Conservation (phyloP, 2,888 invertebrate genomes). For the Schizotus pectinicornis region DNA sequence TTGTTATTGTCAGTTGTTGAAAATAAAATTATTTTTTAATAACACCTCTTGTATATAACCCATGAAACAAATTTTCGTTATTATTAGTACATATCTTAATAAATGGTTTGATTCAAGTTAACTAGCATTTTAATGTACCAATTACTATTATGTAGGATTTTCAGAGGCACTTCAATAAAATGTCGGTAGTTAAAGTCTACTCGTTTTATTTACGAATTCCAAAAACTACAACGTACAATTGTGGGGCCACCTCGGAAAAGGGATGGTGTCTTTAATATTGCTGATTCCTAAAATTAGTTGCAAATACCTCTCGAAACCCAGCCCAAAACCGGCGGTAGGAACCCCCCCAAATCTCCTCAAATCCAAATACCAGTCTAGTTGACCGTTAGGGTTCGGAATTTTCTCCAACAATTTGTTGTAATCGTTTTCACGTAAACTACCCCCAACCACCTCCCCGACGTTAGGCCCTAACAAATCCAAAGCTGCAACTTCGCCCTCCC, state of each 20-base stretch:
- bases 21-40: constrained; percentile 43
- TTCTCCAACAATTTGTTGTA: constrained; percentile 68
- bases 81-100: constrained; percentile 7
- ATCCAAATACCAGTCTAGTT: constrained; percentile 87
- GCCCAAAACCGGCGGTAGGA: constrained; percentile 93
- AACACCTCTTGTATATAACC: constrained; percentile 30
- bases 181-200: neutral
- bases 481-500: constrained; percentile 73
- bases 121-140: constrained; percentile 6
- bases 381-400: constrained; percentile 62
- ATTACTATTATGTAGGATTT: neutral
- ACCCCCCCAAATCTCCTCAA: constrained; percentile 87
- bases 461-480: constrained; percentile 87
- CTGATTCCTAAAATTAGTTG: constrained; percentile 80
- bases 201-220: constrained; percentile 18
- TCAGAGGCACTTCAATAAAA: neutral
- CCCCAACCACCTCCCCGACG: constrained; percentile 95
- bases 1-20: constrained; percentile 38
- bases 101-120: constrained; percentile 13
- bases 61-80: constrained; percentile 9
- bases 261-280: constrained; percentile 93
- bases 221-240: constrained; percentile 71
- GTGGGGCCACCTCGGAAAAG: constrained; percentile 95
- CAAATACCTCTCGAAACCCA: constrained; percentile 93
- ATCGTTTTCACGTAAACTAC: constrained; percentile 88